Evolutionary conservation across 2,113 vertebrate species (phyloP).

Genomic region (Isichthys henryi): DNA sequence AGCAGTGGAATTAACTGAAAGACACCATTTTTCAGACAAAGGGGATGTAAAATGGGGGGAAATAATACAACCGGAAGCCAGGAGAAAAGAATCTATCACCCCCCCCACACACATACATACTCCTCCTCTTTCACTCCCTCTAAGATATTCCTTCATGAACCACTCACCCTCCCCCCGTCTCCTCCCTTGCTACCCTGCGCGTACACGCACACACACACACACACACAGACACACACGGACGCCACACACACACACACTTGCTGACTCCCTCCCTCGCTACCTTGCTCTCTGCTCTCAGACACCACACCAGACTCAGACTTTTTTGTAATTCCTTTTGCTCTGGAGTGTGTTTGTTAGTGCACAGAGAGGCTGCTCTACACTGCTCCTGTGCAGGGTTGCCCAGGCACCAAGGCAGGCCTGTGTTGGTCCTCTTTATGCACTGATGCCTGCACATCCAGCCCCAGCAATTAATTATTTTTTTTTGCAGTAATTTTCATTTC

Average conservation of each 20-base stretch:
- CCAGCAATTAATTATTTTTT: background rate
- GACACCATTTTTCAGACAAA: constrained; percentile 2
- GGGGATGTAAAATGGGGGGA: constrained; percentile 29
- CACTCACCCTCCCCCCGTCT: constrained; percentile 25
- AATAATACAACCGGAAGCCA: constrained; percentile 49
- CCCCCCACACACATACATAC: constrained; percentile 32
- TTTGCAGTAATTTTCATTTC: background rate
- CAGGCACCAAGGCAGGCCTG: constrained; percentile 28
- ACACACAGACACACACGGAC: background rate
- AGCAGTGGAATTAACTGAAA: background rate
- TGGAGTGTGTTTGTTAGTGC: constrained; percentile 28
- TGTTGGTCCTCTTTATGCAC: constrained; percentile 27
- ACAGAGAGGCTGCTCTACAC: constrained; percentile 41
- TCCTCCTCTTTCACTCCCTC: constrained; percentile 57
- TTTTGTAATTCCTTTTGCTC: constrained; percentile 28
- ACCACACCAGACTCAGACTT: constrained; percentile 2
- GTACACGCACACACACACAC: constrained; percentile 7
- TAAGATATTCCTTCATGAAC: constrained; percentile 40
- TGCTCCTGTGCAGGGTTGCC: constrained; percentile 29
- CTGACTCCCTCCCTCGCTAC: constrained; percentile 21
- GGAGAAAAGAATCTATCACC: constrained; percentile 37
- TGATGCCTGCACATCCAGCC: constrained; percentile 25
- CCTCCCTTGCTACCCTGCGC: constrained; percentile 22
- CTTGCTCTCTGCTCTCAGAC: constrained; percentile 17
- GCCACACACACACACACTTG: constrained; percentile 8